Conservation (phyloP, 2,888 invertebrate genomes). For the Pheosia gnoma region DNA sequence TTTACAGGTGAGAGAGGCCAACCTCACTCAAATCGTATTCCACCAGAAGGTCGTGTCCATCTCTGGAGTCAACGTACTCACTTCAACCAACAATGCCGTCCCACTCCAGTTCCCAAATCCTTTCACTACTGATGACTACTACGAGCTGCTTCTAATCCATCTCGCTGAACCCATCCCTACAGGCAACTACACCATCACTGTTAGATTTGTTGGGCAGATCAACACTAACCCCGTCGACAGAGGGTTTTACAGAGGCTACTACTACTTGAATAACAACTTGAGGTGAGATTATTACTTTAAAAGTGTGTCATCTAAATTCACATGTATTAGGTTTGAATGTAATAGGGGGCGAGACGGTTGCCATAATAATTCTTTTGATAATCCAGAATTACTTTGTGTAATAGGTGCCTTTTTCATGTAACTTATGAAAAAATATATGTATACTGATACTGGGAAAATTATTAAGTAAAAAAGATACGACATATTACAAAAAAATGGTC, state of each 20-base stretch:
- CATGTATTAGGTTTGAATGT: no score
- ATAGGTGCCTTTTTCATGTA: no score
- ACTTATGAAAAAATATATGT: no score
- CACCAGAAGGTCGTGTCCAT: slow-evolving; percentile 72
- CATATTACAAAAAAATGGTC: no score
- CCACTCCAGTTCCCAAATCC: slow-evolving; percentile 49
- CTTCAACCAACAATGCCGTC: slow-evolving; percentile 42
- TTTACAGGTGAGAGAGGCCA: slow-evolving; percentile 55
- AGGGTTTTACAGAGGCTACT: slow-evolving; percentile 77
- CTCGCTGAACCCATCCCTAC: slow-evolving; percentile 47
- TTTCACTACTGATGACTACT: slow-evolving; percentile 61
- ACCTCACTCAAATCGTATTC: slow-evolving; percentile 65
- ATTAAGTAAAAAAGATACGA: no score
- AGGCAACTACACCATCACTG: slow-evolving; percentile 62
- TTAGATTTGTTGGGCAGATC: slow-evolving; percentile 62
- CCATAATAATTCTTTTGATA: no score
- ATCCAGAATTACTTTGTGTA: no score
- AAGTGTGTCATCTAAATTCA: no score
- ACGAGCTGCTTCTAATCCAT: slow-evolving; percentile 65
- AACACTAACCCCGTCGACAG: slow-evolving; percentile 70
- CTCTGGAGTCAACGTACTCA: slow-evolving; percentile 47
- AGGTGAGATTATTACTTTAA: slow-evolving; percentile 47
- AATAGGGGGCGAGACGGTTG: no score
- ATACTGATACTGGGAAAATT: no score
- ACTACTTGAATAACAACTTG: slow-evolving; percentile 51